Conservation (phyloP, 37 sponge, comb jelly and placozoan genomes). For the Chondrilla cf. caribensis region DNA sequence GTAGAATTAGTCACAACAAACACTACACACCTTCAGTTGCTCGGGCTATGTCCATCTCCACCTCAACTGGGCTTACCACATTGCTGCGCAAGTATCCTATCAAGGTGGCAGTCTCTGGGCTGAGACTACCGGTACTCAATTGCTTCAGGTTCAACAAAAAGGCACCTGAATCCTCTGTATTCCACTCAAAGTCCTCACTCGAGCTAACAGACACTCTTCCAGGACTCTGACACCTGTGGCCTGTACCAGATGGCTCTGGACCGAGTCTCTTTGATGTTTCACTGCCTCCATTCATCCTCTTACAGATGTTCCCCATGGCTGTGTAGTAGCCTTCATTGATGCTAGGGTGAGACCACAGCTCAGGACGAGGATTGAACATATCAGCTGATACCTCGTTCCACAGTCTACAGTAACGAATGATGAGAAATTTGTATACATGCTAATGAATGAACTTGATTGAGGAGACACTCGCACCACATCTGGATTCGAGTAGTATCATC, state of each 20-base stretch:
- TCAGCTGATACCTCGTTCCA: neutral
- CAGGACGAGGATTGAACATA: conserved; percentile 5
- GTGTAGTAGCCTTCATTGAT: neutral
- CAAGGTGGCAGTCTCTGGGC: conserved; percentile 8
- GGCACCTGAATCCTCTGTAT: neutral
- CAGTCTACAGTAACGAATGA: conserved; percentile 4
- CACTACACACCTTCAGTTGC: conserved; percentile 42
- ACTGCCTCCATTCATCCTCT: neutral
- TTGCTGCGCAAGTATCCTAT: conserved; percentile 3
- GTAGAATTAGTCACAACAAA: neutral
- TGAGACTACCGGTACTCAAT: conserved; percentile 18
- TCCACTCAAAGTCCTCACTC: conserved; percentile 28
- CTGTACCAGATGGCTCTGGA: neutral
- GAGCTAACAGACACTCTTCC: neutral
- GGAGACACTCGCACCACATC: no score
- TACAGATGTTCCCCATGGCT: neutral
- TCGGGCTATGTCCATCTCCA: conserved; percentile 44
- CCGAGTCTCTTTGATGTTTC: no score
- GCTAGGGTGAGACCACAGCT: conserved; percentile 14
- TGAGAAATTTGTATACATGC: no score
- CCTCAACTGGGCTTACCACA: conserved; percentile 47
- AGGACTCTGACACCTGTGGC: neutral
- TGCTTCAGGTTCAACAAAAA: conserved; percentile 10
- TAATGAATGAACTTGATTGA: no score
- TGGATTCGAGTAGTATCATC: no score